Evolutionary conservation across 2,113 vertebrate genomes (phyloP).

Genomic region (Gopherus evgoodei): DNA sequence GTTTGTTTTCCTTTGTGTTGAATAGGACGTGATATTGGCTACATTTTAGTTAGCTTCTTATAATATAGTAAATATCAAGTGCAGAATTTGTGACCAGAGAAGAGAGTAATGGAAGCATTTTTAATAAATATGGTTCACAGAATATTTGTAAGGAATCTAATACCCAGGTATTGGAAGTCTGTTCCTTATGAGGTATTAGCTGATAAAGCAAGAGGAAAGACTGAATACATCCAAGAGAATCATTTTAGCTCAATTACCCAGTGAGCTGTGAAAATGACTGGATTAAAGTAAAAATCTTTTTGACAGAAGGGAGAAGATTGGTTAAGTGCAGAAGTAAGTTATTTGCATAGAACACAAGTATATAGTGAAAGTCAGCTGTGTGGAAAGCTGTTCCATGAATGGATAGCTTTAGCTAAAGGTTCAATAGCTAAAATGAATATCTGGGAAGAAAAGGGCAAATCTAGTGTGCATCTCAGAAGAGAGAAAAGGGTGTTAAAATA

Average conservation of each 20-base stretch:
- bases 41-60: background rate
- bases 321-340: slow-evolving; percentile 60
- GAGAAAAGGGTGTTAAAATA: slow-evolving; percentile 21
- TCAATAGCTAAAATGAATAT: slow-evolving; percentile 45
- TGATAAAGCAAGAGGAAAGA: background rate
- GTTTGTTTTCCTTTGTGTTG: background rate
- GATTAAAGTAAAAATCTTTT: slow-evolving; percentile 53
- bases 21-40: background rate
- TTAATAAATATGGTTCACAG: background rate
- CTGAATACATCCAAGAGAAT: background rate
- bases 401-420: slow-evolving; percentile 27
- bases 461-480: slow-evolving; percentile 17
- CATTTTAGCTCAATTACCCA: background rate
- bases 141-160: background rate
- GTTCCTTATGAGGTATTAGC: background rate
- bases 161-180: background rate
- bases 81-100: background rate
- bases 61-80: background rate
- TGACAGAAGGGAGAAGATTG: slow-evolving; percentile 41
- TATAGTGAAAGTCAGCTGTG: background rate
- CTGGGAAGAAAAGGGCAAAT: slow-evolving; percentile 43
- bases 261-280: slow-evolving; percentile 49
- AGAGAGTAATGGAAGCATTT: background rate
- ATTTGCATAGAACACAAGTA: slow-evolving; percentile 49
- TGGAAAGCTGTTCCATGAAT: slow-evolving; percentile 41